A percentile compares a stretch with the other conserved stretches of the same genome.
phyloP scores from a whole-genome alignment of 1,140 invertebrate species.

The Drosophila setifemur region DNA sequence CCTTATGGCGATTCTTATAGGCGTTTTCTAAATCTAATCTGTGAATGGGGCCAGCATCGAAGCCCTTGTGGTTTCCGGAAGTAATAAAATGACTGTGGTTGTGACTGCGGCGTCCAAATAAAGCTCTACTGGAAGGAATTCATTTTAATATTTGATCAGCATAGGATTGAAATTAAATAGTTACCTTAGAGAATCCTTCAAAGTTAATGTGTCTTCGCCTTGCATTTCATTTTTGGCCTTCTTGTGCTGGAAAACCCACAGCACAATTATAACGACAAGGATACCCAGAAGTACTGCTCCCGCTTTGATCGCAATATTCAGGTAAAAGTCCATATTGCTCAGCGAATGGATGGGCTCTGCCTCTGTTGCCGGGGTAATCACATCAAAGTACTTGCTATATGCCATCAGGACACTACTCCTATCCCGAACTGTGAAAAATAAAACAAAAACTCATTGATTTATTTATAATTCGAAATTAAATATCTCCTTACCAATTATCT shows the following conservation, averaged over 20 bases:
- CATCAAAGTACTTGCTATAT: conserved; percentile 85
- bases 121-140: conserved; percentile 39
- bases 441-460: background rate
- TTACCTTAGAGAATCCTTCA: conserved; percentile 87
- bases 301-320: conserved; percentile 83
- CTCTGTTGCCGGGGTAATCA: conserved; percentile 80
- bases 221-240: conserved; percentile 87
- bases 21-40: conserved; percentile 88
- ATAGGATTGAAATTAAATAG: background rate
- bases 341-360: conserved; percentile 55
- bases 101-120: conserved; percentile 74
- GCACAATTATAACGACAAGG: conserved; percentile 86
- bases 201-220: conserved; percentile 90
- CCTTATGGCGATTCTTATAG: conserved; percentile 90
- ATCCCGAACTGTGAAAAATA: conserved; percentile 53
- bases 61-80: conserved; percentile 85
- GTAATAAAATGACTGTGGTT: conserved; percentile 81
- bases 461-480: background rate
- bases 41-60: conserved; percentile 91
- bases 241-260: conserved; percentile 89
- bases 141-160: background rate
- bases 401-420: conserved; percentile 81
- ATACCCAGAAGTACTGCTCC: conserved; percentile 86
- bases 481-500: conserved; percentile 87
- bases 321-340: conserved; percentile 61